Percentiles rank a stretch among this genome's conserved stretches.
Conservation (phyloP, 2,113 vertebrate genomes). For the Craseonycteris thonglongyai region DNA sequence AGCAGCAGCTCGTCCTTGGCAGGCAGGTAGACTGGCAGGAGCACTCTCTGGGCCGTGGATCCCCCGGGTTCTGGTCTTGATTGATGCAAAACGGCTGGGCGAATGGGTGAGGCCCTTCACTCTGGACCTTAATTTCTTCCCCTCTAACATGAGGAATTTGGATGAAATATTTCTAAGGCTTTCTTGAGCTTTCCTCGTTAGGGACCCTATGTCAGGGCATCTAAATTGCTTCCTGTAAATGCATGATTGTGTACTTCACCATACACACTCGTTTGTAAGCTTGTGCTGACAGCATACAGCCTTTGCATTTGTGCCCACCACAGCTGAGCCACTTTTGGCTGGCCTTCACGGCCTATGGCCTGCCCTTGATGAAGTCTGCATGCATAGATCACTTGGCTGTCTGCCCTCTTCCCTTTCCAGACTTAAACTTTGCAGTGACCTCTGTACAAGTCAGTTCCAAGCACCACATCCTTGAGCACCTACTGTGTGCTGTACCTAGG, state of each 20-base stretch:
- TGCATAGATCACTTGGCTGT: neutral
- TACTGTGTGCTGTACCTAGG: neutral
- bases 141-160: neutral
- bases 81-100: neutral
- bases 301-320: neutral
- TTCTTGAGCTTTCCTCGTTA: neutral
- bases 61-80: neutral
- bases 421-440: neutral
- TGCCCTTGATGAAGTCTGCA: neutral
- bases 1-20: neutral
- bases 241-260: accelerated
- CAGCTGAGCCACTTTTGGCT: neutral
- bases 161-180: neutral
- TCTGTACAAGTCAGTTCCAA: neutral
- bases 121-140: neutral
- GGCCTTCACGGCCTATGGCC: neutral
- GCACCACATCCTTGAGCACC: neutral
- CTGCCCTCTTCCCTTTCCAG: neutral
- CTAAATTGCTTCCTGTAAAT: neutral
- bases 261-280: neutral
- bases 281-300: neutral
- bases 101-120: neutral
- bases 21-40: neutral
- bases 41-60: accelerated
- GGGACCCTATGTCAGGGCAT: neutral